Evolutionary conservation across 2,888 invertebrate genomes (phyloP).

Genomic region (Halictus ligatus): DNA sequence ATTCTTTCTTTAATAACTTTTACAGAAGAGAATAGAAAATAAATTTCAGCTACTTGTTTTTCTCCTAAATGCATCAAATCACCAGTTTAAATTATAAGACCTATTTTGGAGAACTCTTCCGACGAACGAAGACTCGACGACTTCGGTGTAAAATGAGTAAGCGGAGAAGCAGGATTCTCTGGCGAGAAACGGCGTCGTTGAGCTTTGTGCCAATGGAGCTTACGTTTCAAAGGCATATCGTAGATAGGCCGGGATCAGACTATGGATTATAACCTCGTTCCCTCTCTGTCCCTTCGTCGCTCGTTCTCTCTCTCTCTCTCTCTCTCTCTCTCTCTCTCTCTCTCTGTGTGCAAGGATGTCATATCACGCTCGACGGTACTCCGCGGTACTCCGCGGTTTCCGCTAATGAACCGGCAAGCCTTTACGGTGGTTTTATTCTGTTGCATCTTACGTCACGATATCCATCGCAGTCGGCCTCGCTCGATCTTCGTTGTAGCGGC

Average conservation of each 20-base stretch:
- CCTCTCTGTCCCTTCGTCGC: conserved; percentile 14
- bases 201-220: conserved; percentile 12
- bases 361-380: conserved; percentile 29
- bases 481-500: conserved; percentile 40
- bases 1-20: too few relatives aligned
- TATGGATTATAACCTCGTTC: conserved; percentile 63
- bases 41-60: too few relatives aligned
- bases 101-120: background rate
- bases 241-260: conserved; percentile 52
- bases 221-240: conserved; percentile 41
- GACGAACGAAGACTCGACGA: background rate
- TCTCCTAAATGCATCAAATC: too few relatives aligned
- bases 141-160: background rate
- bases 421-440: conserved; percentile 76
- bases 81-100: background rate
- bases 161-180: background rate
- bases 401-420: conserved; percentile 76
- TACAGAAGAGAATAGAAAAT: too few relatives aligned
- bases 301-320: conserved; percentile 23
- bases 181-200: conserved; percentile 7
- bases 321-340: background rate
- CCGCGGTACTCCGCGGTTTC: conserved; percentile 54
- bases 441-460: conserved; percentile 74
- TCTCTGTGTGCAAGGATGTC: conserved; percentile 45
- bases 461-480: conserved; percentile 61